Base-by-base conservation (phyloP, 2,797 vertebrate genomes). In the Oryzias sinensis region DNA sequence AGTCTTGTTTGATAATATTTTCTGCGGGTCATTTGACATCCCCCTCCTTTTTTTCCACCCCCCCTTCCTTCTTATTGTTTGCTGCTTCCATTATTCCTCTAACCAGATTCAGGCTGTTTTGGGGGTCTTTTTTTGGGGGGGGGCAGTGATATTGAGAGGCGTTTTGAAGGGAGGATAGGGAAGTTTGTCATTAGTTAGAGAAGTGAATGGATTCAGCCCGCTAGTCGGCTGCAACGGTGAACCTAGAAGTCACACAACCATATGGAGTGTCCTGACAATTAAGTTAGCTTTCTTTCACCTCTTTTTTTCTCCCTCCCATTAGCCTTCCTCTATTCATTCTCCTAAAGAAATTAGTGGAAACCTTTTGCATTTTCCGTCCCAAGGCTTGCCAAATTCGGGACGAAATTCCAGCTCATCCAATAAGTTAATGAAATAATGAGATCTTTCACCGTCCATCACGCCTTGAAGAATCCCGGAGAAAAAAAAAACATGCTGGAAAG, bases 1-100 rank as follows among this genome's bases (percentile, higher is more conserved):
- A 88, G 88, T 85, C 88, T 88, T 90, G 90, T 89, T 91, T 90
- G 89, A 87, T 89, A 87, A 85, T 90, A 82, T 90, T 90, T 91
- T 90, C 89, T 87, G 88, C 54, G 90, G 89, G 89, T 91, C 88
- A 88, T 87, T 91, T 89, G 84, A 90, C 87, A 87, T 74, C 86
- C 89, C 86, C 58, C 65, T 65, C 62, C 69, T 59, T 62, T 59
- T 80, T 84, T 68, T 72, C 67, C 63, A 33, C 79, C 64, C 68
- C 53, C 53, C 71, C 74, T 80, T 42, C 79, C 68, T 76, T 68
- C 59, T 79, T 70, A 90, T 91, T 91, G 86, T 91, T 87, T 80
- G 76, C 80, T 64, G 56, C 66, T 74, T 74, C 88, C 87, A 90
- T 92, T 92, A 87, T 92, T 88, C 88, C 56, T 68, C 81, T 88